phyloP scores from a whole-genome alignment of 2,797 vertebrate species.

The Podargus strigoides region DNA sequence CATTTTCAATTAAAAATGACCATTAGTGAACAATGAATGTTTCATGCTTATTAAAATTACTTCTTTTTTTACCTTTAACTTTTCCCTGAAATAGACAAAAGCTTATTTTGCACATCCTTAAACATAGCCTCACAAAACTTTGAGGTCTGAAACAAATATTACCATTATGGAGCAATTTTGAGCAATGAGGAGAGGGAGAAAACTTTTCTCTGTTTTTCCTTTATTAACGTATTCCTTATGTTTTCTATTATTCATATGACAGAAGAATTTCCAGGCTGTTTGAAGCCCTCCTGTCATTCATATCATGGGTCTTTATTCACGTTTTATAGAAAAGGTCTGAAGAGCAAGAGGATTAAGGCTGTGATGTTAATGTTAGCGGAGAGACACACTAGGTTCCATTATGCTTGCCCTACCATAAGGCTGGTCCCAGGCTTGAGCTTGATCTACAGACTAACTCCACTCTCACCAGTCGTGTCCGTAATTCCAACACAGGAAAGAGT shows the following conservation, averaged over 20 bases:
- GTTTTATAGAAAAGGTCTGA: neutral
- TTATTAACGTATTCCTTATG: neutral
- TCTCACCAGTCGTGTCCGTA: neutral
- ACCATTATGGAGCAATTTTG: neutral
- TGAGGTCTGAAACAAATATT: neutral
- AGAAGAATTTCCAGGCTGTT: neutral
- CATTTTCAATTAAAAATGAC: neutral
- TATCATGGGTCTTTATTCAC: accelerated
- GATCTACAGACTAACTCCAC: neutral
- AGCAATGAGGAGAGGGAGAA: neutral
- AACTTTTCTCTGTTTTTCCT: neutral
- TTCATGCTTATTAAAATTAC: neutral
- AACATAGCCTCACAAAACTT: neutral
- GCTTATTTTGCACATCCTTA: neutral
- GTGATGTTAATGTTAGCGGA: neutral
- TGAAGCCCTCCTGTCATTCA: neutral
- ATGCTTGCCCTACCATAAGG: neutral
- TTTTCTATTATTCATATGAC: neutral
- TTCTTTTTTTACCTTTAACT: neutral
- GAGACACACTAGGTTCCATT: neutral
- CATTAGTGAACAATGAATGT: neutral
- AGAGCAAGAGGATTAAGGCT: neutral
- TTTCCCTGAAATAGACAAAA: neutral
- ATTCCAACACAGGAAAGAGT: neutral
- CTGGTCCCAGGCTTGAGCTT: neutral